These are phyloP conservation scores for Indicator indicator DNA, from an alignment of 2,113 vertebrate genomes.

Conservation along the genomic window DNA sequence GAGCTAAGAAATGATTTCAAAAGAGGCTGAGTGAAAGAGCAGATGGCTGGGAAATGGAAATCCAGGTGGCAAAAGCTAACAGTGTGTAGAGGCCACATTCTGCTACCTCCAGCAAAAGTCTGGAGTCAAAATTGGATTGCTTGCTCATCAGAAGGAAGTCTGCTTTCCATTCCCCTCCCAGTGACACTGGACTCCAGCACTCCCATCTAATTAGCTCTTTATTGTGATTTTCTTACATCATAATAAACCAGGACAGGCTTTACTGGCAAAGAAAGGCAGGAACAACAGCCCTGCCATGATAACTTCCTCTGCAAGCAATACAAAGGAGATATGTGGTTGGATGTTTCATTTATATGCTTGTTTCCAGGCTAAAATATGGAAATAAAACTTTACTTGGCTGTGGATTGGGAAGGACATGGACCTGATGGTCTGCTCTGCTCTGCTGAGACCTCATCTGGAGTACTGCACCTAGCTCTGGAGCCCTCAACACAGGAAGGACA, in stretches of 20 bases:
- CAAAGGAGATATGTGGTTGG: not conserved
- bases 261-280: not conserved
- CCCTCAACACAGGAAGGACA: too few species aligned
- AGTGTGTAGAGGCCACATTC: not conserved
- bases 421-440: too few species aligned
- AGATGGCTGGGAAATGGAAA: not conserved
- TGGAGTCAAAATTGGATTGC: not conserved
- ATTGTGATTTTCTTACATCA: conserved; percentile 47
- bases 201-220: conserved; percentile 53
- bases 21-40: not conserved
- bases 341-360: conserved; percentile 24
- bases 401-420: not conserved
- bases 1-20: not conserved
- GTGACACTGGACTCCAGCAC: conserved; percentile 41
- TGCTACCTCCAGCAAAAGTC: not conserved
- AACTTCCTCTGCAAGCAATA: conserved; percentile 12
- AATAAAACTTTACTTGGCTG: not conserved
- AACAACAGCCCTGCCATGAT: conserved; percentile 14
- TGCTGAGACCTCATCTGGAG: too few species aligned
- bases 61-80: not conserved
- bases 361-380: not conserved
- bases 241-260: not conserved
- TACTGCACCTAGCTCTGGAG: too few species aligned
- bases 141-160: conserved; percentile 38
- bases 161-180: not conserved